These are phyloP conservation scores for Leptopilina boulardi DNA, from an alignment of 1,140 invertebrate species.

Conservation along the genomic window DNA sequence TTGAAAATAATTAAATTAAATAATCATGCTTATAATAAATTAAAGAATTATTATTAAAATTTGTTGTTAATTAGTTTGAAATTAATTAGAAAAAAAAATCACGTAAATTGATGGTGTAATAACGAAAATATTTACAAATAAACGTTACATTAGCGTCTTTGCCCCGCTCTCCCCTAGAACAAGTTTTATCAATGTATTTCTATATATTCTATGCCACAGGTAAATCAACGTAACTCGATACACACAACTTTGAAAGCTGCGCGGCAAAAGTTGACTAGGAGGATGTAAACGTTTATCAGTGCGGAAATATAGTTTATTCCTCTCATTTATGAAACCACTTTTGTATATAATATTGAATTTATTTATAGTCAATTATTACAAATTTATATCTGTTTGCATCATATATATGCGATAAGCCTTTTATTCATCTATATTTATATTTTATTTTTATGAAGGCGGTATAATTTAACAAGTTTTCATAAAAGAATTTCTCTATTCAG, in stretches of 20 bases:
- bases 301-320: constrained; percentile 5
- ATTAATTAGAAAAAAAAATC: no score
- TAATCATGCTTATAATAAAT: no score
- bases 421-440: neutral
- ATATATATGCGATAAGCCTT: neutral
- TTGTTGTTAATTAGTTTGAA: no score
- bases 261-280: neutral
- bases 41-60: no score
- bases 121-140: no score
- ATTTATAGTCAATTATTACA: neutral
- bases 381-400: neutral
- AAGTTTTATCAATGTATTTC: neutral
- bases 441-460: neutral
- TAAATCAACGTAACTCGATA: constrained; percentile 16
- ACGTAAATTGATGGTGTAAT: no score
- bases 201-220: neutral
- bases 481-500: neutral
- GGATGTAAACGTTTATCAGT: neutral
- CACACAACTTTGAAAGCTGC: neutral
- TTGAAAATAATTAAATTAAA: no score
- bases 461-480: neutral
- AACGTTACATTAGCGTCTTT: no score
- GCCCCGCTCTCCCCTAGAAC: no score
- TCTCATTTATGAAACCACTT: constrained; percentile 16
- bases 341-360: neutral